phyloP scores from a whole-genome alignment of 2,113 vertebrate genomes.

The Syngnathoides biaculeatus region DNA sequence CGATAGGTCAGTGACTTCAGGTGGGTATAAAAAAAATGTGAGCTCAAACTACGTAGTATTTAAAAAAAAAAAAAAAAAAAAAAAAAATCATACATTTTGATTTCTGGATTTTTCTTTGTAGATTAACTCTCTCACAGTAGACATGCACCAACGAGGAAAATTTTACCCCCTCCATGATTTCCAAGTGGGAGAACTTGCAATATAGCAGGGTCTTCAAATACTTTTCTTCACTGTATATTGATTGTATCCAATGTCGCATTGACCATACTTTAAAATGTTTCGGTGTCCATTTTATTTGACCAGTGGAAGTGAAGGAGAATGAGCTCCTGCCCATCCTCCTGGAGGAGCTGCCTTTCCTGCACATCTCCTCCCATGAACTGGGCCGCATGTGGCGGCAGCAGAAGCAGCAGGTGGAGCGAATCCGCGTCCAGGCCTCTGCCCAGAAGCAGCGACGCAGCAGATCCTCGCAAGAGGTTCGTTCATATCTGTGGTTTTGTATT shows the following conservation, averaged over 20 bases:
- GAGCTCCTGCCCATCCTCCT: conserved; percentile 81
- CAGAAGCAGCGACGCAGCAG: conserved; percentile 60
- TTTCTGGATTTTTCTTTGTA: too few relatives aligned
- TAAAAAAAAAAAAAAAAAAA: too few relatives aligned
- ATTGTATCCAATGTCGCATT: neutral
- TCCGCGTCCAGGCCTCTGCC: conserved; percentile 60
- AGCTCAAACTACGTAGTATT: too few relatives aligned
- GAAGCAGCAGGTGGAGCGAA: conserved; percentile 77
- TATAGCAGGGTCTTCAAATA: too few relatives aligned
- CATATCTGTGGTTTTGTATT: neutral
- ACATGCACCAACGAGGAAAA: too few relatives aligned
- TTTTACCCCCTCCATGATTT: too few relatives aligned
- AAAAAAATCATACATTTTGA: too few relatives aligned
- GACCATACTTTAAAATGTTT: neutral
- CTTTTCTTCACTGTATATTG: too few relatives aligned
- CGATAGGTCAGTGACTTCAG: too few relatives aligned
- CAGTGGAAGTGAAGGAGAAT: conserved; percentile 83
- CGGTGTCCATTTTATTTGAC: neutral
- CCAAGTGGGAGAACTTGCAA: too few relatives aligned
- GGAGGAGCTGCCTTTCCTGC: conserved; percentile 85
- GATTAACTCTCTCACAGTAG: too few relatives aligned
- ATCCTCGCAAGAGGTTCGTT: conserved; percentile 80
- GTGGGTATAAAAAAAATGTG: too few relatives aligned
- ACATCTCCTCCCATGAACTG: conserved; percentile 77
- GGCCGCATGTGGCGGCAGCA: conserved; percentile 87